Conservation (phyloP, 2,113 vertebrate genomes). For the Tychaedon coryphoeus region DNA sequence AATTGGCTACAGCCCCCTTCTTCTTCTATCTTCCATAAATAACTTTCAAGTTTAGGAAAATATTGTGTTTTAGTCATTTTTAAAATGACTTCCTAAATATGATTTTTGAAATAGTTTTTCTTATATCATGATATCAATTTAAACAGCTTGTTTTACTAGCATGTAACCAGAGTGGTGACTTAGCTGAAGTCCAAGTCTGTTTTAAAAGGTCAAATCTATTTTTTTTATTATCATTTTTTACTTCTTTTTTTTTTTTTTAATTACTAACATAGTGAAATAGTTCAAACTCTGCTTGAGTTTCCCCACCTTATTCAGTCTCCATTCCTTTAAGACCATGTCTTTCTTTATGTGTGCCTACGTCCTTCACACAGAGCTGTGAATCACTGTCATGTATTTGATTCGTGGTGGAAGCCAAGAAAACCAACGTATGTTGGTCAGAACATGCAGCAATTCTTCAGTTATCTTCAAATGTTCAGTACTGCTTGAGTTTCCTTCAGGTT, state of each 20-base stretch:
- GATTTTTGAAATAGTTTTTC: rapidly evolving
- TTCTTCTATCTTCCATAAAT: not conserved
- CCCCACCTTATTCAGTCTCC: not conserved
- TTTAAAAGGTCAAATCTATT: not conserved
- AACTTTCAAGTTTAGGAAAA: not conserved
- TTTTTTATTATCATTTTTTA: not conserved
- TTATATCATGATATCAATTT: not conserved
- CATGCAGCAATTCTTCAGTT: not conserved
- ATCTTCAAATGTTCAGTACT: not conserved
- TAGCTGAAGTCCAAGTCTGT: not conserved
- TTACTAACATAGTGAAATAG: not conserved
- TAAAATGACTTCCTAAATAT: not conserved
- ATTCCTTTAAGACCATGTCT: not conserved
- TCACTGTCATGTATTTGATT: not conserved
- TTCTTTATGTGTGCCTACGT: not conserved
- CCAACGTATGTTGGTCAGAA: not conserved
- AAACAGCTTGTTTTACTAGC: not conserved
- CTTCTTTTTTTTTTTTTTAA: not conserved
- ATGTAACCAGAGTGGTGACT: not conserved
- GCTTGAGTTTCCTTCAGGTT: not conserved
- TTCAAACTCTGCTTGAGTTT: not conserved
- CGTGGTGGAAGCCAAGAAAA: not conserved
- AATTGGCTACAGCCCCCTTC: not conserved
- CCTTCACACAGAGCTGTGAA: not conserved
- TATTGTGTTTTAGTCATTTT: not conserved